Evolutionary conservation across 2,888 invertebrate species (phyloP), one percentile per base, ranked within the genome.

Genomic region (Listrodromus nycthemerus): DNA sequence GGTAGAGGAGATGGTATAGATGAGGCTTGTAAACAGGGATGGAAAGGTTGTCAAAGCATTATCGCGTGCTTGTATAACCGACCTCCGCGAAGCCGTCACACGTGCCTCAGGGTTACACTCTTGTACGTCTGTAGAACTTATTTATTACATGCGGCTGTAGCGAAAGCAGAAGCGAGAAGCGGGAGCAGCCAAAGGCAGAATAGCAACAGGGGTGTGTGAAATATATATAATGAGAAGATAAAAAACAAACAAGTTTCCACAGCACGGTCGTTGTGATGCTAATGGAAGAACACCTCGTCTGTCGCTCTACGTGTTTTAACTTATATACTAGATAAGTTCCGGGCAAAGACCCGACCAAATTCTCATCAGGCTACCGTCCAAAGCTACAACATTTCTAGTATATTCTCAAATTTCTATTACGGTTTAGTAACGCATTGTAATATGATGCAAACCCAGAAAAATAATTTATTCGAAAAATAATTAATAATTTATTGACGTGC

Each of bases 1-100:
- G 65, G 69, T 21, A 58, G 19, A 48, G 19, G 24, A 52, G 33
- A 21, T 50, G 50, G 19, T 50, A 50, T 61, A 21, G 45, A 48
- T 16, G 81, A 84, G 82, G 30, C 75, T 74, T 71, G 63, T 77
- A 77, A 83, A 69, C 61, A 69, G 63, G 73, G 80, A 83, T 70
- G 80, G 70, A 83, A 78, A 80, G 65, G 74, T 80, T 80, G 79
- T 85, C 69, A 76, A 76, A 67, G 67, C 78, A 69, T 81, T 77
- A 73, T 52, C 24, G 66, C 65, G 45, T 66, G 71, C 61, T 30
- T 77, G 61, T 41, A 65, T 69, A 41, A 37, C 55, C 65, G 61
- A 63, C 37, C 70, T 55, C 55, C 21, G 2, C 33, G 19, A 55
- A 58, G 55, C 30, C 3, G 37, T 24, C 30, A 13, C 45, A 10